Evolutionary conservation across 2,113 vertebrate genomes (phyloP).

Genomic region (Nothoprocta perdicaria): DNA sequence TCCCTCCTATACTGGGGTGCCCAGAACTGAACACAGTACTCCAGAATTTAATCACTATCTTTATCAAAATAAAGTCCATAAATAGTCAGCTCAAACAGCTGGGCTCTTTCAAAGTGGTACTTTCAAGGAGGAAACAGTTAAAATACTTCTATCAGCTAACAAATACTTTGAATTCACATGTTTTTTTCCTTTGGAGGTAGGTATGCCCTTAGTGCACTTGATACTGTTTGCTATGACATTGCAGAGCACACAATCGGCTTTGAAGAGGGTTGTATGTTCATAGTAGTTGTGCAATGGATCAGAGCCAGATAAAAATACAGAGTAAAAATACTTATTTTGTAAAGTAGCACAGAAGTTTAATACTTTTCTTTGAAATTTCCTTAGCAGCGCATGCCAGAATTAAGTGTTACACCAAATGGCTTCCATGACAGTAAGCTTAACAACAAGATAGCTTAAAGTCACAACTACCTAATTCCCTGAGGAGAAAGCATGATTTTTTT

Average conservation of each 20-base stretch:
- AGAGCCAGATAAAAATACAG: background rate
- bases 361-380: background rate
- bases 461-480: background rate
- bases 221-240: background rate
- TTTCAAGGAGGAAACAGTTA: background rate
- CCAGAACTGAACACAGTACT: too few species aligned
- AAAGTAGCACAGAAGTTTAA: background rate
- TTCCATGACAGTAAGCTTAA: background rate
- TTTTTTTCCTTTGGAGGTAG: background rate
- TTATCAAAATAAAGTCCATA: background rate
- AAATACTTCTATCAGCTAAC: background rate
- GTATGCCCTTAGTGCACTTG: background rate
- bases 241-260: background rate
- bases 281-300: background rate
- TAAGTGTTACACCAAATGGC: background rate
- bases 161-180: background rate
- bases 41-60: background rate
- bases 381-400: background rate
- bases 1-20: too few species aligned
- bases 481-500: background rate
- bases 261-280: background rate
- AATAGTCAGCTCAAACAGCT: background rate
- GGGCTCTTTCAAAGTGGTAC: background rate
- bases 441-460: background rate
- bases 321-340: background rate